Percentiles rank a stretch among this genome's conserved stretches.
These are phyloP conservation scores for Bujurquina vittata DNA, from an alignment of 2,113 vertebrate genomes.

Conservation along the genomic window DNA sequence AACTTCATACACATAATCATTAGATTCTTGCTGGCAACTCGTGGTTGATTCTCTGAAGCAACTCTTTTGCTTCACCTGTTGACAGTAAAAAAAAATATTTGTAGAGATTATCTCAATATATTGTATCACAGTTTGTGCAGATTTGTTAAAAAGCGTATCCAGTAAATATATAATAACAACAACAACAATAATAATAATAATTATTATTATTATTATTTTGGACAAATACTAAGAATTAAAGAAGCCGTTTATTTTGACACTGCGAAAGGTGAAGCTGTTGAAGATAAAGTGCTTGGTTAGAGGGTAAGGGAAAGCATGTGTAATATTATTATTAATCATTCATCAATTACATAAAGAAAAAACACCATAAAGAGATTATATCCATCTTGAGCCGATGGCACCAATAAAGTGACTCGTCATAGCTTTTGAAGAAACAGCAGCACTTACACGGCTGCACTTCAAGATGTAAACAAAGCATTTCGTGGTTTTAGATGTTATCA, in stretches of 20 bases:
- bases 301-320: neutral
- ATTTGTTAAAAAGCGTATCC: neutral
- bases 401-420: neutral
- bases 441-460: neutral
- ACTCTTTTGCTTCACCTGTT: conserved; percentile 32
- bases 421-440: neutral
- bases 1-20: conserved; percentile 63
- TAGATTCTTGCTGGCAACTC: neutral
- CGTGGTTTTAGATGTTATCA: conserved; percentile 1
- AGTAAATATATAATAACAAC: neutral
- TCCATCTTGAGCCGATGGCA: neutral
- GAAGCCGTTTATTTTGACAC: too few species aligned
- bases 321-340: neutral
- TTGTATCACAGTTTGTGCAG: neutral
- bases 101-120: neutral
- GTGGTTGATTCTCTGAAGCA: neutral
- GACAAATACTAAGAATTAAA: too few species aligned
- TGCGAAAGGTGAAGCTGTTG: too few species aligned
- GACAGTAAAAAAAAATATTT: neutral
- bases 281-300: too few species aligned
- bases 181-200: too few species aligned
- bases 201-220: too few species aligned
- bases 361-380: neutral
- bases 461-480: too few species aligned
- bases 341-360: neutral